phyloP scores from a whole-genome alignment of 92 coral and sea anemone genomes.

The Plumapathes pennacea region DNA sequence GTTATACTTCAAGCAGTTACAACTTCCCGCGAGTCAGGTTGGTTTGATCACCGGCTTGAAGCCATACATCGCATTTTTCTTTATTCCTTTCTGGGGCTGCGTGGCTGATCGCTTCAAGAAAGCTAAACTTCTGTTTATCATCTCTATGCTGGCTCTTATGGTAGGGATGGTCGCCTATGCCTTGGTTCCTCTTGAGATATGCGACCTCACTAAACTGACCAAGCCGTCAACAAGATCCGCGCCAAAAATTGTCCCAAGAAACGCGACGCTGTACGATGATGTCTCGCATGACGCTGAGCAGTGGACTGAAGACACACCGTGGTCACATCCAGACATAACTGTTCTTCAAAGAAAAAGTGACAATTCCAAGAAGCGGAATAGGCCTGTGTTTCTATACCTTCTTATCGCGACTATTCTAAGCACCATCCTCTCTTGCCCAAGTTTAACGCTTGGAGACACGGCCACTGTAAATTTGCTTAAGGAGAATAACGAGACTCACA shows the following conservation, averaged over 20 bases:
- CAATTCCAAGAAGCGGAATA: constrained; percentile 29
- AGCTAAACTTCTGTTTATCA: constrained; percentile 62
- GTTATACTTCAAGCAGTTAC: constrained; percentile 72
- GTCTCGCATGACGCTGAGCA: constrained; percentile 68
- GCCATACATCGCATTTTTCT: constrained; percentile 87
- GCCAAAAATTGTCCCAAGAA: not conserved
- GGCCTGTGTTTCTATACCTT: constrained; percentile 64
- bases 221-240: not conserved
- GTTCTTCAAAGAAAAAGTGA: constrained; percentile 49
- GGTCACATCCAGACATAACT: constrained; percentile 70
- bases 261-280: constrained; percentile 35
- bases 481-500: constrained; percentile 78
- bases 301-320: constrained; percentile 72
- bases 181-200: constrained; percentile 71
- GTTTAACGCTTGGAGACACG: constrained; percentile 89
- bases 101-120: constrained; percentile 75
- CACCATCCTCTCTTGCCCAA: constrained; percentile 86
- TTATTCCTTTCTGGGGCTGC: constrained; percentile 85
- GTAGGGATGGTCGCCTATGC: constrained; percentile 81
- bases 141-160: constrained; percentile 72
- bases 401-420: constrained; percentile 77
- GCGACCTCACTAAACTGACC: constrained; percentile 20
- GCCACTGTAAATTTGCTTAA: constrained; percentile 92
- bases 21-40: constrained; percentile 81
- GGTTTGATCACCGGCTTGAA: constrained; percentile 80